phyloP scores from a whole-genome alignment of 2,113 vertebrate genomes.

The Lutjanus erythropterus region DNA sequence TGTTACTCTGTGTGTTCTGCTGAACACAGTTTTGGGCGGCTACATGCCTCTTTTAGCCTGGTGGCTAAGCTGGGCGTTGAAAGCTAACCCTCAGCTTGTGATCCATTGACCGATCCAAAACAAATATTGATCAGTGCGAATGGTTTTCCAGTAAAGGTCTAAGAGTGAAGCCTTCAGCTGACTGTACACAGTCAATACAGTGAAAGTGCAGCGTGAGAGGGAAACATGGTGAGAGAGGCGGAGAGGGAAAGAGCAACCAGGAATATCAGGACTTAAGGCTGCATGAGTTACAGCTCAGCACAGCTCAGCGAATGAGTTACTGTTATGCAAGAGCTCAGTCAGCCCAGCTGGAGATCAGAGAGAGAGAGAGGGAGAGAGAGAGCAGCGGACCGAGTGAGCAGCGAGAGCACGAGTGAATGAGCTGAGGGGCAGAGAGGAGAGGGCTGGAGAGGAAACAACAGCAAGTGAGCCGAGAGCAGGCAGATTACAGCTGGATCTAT shows the following conservation, averaged over 20 bases:
- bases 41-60: neutral
- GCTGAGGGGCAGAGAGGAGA: constrained; percentile 46
- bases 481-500: constrained; percentile 71
- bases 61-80: neutral
- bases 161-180: neutral
- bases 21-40: too few species aligned
- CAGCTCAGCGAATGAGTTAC: constrained; percentile 70
- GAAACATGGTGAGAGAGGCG: constrained; percentile 20
- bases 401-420: constrained; percentile 39
- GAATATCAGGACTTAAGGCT: constrained; percentile 79
- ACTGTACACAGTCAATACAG: neutral
- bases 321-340: constrained; percentile 84
- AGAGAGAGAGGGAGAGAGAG: constrained; percentile 45
- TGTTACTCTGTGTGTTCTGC: neutral
- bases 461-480: constrained; percentile 45
- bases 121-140: constrained; percentile 10
- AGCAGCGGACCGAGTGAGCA: constrained; percentile 28
- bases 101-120: neutral
- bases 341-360: constrained; percentile 75
- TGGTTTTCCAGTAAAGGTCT: neutral
- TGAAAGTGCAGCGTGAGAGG: constrained; percentile 2
- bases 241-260: constrained; percentile 49
- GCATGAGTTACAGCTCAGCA: constrained; percentile 79
- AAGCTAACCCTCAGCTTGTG: neutral
- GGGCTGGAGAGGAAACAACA: constrained; percentile 39